phyloP scores from a whole-genome alignment of 2,113 vertebrate species.

The Psephotus haematonotus region DNA sequence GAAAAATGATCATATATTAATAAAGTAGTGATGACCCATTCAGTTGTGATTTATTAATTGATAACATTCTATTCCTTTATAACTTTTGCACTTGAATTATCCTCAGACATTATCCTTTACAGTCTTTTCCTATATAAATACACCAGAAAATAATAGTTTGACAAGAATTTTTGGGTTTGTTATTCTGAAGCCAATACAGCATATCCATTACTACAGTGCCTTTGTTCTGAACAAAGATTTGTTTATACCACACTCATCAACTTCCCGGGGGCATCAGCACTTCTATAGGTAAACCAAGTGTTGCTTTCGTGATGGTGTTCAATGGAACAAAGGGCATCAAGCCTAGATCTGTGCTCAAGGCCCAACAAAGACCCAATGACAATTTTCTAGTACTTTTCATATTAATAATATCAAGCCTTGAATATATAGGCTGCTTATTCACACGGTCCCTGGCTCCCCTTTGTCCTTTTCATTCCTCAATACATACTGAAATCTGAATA shows the following conservation, averaged over 20 bases:
- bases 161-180: not conserved
- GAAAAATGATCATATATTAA: not conserved
- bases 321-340: not conserved
- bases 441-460: rapidly evolving
- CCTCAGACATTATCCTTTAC: not conserved
- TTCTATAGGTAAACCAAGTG: not conserved
- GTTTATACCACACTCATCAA: not conserved
- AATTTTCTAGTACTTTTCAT: not conserved
- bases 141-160: rapidly evolving
- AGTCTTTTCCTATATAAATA: not conserved
- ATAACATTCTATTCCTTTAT: not conserved
- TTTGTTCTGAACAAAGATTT: not conserved
- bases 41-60: not conserved
- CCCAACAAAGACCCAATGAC: not conserved
- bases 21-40: not conserved
- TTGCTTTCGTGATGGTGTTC: not conserved
- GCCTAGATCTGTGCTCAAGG: not conserved
- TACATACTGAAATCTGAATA: not conserved
- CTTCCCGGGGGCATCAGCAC: not conserved
- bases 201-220: not conserved
- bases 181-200: not conserved
- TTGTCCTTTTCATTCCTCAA: not conserved
- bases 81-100: not conserved
- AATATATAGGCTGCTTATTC: not conserved
- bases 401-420: not conserved